Conservation (phyloP, 1,140 invertebrate species). For the Drosophila nigromelanica region DNA sequence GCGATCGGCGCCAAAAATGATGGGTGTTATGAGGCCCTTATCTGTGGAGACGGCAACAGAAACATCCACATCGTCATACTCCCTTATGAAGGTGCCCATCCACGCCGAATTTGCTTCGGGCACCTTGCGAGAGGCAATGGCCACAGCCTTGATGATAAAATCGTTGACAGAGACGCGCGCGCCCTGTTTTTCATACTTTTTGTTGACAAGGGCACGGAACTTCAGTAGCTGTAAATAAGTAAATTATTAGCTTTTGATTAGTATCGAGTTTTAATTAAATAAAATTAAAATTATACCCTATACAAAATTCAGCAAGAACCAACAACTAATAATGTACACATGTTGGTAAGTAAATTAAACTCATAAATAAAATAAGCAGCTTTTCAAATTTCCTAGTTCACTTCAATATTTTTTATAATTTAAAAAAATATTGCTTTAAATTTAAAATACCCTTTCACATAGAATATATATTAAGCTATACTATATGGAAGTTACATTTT, state of each 20-base stretch:
- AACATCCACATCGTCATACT: conserved; percentile 97
- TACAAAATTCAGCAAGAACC: too few species aligned
- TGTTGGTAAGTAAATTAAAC: too few species aligned
- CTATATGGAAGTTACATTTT: not conserved
- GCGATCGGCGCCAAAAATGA: conserved; percentile 96
- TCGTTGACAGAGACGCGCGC: conserved; percentile 97
- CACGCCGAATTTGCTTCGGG: conserved; percentile 98
- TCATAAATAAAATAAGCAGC: too few species aligned
- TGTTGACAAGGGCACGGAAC: conserved; percentile 89
- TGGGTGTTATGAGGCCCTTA: conserved; percentile 98
- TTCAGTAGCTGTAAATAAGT: conserved; percentile 85
- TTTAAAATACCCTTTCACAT: too few species aligned
- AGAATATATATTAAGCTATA: too few species aligned
- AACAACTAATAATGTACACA: too few species aligned
- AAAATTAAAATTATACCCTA: too few species aligned
- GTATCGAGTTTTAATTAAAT: not conserved
- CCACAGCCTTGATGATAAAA: conserved; percentile 98
- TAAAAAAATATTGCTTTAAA: too few species aligned
- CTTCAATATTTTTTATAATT: too few species aligned
- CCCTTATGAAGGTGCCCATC: conserved; percentile 97
- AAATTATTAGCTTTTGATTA: not conserved
- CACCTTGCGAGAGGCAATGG: conserved; percentile 95
- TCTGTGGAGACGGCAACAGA: conserved; percentile 98
- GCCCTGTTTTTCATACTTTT: conserved; percentile 91
- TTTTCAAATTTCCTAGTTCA: too few species aligned